Evolutionary conservation across 2,797 vertebrate species (phyloP).

Genomic region (Helostoma temminkii): DNA sequence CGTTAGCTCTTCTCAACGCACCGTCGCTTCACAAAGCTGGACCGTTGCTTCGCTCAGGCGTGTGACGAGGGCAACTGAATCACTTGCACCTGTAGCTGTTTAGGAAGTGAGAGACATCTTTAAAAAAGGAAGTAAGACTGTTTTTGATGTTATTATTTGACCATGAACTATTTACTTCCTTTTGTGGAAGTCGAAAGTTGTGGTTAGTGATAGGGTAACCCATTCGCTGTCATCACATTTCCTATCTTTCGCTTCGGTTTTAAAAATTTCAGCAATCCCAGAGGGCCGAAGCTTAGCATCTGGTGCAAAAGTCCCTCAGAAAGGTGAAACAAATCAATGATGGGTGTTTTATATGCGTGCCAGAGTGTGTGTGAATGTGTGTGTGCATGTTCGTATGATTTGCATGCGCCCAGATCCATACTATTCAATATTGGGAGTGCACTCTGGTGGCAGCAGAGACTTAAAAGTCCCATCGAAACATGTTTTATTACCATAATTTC

Average conservation of each 20-base stretch:
- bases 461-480: slow-evolving; percentile 29
- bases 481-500: slow-evolving; percentile 8
- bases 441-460: slow-evolving; percentile 21
- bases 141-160: not conserved
- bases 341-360: slow-evolving; percentile 73
- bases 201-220: not conserved
- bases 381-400: slow-evolving; percentile 65
- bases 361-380: slow-evolving; percentile 48
- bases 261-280: slow-evolving; percentile 46
- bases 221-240: not conserved
- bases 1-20: slow-evolving; percentile 57
- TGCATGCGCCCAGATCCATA: slow-evolving; percentile 68
- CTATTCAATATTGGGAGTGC: slow-evolving; percentile 59
- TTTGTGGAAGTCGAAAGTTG: slow-evolving; percentile 6
- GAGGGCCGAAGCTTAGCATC: slow-evolving; percentile 54
- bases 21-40: slow-evolving; percentile 53
- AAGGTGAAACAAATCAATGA: slow-evolving; percentile 82
- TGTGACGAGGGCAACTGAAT: not conserved
- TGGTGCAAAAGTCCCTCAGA: slow-evolving; percentile 65
- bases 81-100: slow-evolving; percentile 59
- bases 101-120: slow-evolving; percentile 45
- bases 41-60: slow-evolving; percentile 21
- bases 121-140: slow-evolving; percentile 15
- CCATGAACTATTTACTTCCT: slow-evolving; percentile 3
- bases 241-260: slow-evolving; percentile 4